Percentiles rank a stretch among this genome's conserved stretches.
These are phyloP conservation scores for Cyrtonyx montezumae DNA, from an alignment of 2,113 vertebrate genomes.

Conservation along the genomic window DNA sequence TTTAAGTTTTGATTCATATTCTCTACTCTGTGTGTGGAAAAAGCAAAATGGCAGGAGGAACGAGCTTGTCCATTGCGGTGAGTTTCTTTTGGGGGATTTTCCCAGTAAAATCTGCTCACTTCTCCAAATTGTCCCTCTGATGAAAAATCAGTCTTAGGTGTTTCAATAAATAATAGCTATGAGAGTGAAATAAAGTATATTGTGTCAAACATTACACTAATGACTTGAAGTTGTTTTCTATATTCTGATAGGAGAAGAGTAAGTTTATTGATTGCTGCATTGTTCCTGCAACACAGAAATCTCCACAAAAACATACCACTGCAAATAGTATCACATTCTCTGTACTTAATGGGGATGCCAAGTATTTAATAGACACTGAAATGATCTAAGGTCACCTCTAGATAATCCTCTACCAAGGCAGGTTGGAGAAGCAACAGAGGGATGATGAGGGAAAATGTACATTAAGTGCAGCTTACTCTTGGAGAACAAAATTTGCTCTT, in stretches of 20 bases:
- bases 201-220: background rate
- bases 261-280: background rate
- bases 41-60: background rate
- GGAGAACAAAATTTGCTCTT: background rate
- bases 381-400: background rate
- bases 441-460: background rate
- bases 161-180: background rate
- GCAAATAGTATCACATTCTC: background rate
- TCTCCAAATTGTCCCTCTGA: background rate
- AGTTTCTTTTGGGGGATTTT: background rate
- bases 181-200: background rate
- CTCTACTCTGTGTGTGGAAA: accelerated
- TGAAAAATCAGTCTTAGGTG: background rate
- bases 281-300: background rate
- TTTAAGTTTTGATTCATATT: background rate
- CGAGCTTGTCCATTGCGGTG: background rate
- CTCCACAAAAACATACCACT: background rate
- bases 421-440: background rate
- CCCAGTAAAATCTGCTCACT: background rate
- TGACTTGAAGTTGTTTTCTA: background rate
- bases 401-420: background rate
- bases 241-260: background rate
- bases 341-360: background rate
- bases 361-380: background rate
- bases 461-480: background rate